Evolutionary conservation across 2,888 invertebrate genomes (phyloP), one percentile per base, ranked within the genome.

Genomic region (Eupithecia pulchellata): DNA sequence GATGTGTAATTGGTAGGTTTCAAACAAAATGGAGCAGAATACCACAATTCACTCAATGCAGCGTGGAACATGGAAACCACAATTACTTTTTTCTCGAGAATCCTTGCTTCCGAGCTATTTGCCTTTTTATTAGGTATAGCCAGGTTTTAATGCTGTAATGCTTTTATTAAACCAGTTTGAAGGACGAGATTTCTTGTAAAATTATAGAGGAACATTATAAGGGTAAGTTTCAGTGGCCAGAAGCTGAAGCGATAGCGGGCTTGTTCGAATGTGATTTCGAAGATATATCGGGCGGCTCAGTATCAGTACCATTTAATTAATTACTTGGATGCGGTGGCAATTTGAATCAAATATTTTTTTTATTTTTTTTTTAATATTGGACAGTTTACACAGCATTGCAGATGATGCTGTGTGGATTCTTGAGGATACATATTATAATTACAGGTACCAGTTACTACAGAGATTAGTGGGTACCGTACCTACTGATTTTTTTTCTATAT

Each of bases 101-200:
- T 52, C 52, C 25, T 52, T 4, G 57, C 57, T 57, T 29, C 57
- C 29, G 17, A 29, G 57, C 17, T 17, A 29, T 57, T 57, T 57
- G 17, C 29, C 27, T 57, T 52, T 52, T 52, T 52, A 52, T 52
- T 52, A 52, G 52, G 20, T 29, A 57, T 29, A 29, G 29, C 57
- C 9, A 52, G 1, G 17, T 57, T 29, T 27, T 57, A 29, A 57
- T 52, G 20, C 39, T 52, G 25, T 27, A 27, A 55, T 27, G 14
- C 27, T 57, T 65, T 27, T 32, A 65, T 65, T 61, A 52, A 11
- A 68, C 71, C 71, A 64, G 71, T 68, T 69, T 60, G 27, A 42
- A 60, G 68, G 68, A 47, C 42, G 42, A 47, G 42, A 9, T 47
- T 42, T 47, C 42, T 47, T 47, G 9, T 68, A 9, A 68, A 67